A percentile compares a stretch with the other conserved stretches of the same genome.
phyloP scores from a whole-genome alignment of 2,888 invertebrate species.

The Ariolimax columbianus region DNA sequence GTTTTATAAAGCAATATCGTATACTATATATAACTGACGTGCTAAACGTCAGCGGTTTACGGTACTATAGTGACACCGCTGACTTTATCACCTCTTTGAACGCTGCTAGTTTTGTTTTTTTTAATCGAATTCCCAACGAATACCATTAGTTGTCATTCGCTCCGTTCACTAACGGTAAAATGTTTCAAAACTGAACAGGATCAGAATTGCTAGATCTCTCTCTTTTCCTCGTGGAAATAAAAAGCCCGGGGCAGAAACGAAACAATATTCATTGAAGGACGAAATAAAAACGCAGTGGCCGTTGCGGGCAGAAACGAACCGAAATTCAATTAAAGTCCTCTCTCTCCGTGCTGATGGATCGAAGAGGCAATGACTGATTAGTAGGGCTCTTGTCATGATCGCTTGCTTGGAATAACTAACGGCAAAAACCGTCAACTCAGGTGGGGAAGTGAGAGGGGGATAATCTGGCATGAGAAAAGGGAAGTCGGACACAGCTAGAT shows the following conservation, averaged over 20 bases:
- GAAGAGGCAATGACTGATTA: slow-evolving; percentile 17
- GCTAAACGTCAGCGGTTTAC: no score
- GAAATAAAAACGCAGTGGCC: slow-evolving; percentile 28
- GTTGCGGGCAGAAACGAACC: slow-evolving; percentile 13
- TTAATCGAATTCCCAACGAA: slow-evolving; percentile 17
- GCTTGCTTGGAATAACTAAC: neutral
- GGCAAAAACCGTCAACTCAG: no score
- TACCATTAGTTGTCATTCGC: slow-evolving; percentile 26
- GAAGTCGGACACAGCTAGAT: neutral
- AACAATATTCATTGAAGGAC: slow-evolving; percentile 27
- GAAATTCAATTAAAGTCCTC: slow-evolving; percentile 39
- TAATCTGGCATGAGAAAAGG: neutral
- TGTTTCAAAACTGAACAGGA: slow-evolving; percentile 16
- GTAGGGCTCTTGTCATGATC: neutral
- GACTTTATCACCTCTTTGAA: slow-evolving; percentile 2
- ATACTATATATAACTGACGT: no score
- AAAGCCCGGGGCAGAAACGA: slow-evolving; percentile 4
- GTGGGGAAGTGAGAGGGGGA: neutral
- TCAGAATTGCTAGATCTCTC: neutral
- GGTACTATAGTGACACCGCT: neutral
- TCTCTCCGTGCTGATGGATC: neutral
- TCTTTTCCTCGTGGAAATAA: slow-evolving; percentile 3
- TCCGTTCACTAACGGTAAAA: neutral
- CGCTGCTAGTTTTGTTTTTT: neutral
- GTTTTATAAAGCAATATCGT: no score